phyloP scores from a whole-genome alignment of 2,888 invertebrate genomes.

The Eupithecia exiguata region DNA sequence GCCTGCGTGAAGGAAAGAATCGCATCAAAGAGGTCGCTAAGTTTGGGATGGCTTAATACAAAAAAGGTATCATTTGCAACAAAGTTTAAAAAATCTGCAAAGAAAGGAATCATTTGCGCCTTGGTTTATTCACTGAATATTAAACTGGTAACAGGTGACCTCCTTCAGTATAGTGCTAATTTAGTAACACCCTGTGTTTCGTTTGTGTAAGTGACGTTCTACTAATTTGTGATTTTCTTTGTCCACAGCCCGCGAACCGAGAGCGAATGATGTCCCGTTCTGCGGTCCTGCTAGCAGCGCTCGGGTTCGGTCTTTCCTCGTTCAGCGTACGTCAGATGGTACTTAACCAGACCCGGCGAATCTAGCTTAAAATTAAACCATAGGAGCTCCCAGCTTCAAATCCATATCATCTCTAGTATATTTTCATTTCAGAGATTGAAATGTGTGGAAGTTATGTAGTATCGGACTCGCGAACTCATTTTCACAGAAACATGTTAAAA shows the following conservation, averaged over 20 bases:
- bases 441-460: conserved; percentile 42
- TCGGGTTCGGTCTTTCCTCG: conserved; percentile 85
- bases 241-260: conserved; percentile 76
- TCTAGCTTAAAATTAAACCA: conserved; percentile 53
- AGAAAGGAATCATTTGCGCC: no score
- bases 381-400: neutral
- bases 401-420: neutral
- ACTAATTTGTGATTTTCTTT: conserved; percentile 34
- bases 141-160: no score
- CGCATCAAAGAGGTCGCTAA: no score
- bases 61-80: no score
- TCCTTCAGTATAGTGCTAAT: no score
- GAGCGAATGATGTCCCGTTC: conserved; percentile 84
- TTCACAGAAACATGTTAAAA: conserved; percentile 38
- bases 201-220: no score
- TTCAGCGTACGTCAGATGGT: conserved; percentile 86
- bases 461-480: conserved; percentile 36
- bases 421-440: conserved; percentile 39
- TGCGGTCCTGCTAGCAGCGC: conserved; percentile 82
- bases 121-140: no score
- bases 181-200: no score
- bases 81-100: no score
- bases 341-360: conserved; percentile 73
- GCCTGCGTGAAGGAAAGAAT: no score
- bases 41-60: no score